Percentiles rank a stretch among this genome's conserved stretches.
phyloP scores from a whole-genome alignment of 2,888 invertebrate species.

The Malacosoma neustria region DNA sequence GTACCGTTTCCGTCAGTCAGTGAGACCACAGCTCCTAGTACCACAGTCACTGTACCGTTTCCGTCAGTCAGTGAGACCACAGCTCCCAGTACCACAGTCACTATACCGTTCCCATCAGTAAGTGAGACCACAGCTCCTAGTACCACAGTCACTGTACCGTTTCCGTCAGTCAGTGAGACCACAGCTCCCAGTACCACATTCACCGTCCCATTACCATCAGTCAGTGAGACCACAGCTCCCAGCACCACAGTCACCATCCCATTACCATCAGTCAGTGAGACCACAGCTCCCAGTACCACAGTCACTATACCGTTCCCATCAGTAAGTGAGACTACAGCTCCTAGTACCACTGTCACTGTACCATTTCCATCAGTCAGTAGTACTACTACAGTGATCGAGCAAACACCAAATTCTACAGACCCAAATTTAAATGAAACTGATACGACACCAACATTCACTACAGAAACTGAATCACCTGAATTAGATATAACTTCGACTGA shows the following conservation, averaged over 20 bases:
- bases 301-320: not conserved
- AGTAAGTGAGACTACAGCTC: not conserved
- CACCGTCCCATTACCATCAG: not conserved
- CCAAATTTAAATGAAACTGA: too few relatives aligned
- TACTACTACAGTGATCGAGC: not conserved
- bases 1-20: too few relatives aligned
- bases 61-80: too few relatives aligned
- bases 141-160: not conserved
- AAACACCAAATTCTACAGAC: too few relatives aligned
- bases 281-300: not conserved
- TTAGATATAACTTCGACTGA: not conserved
- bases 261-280: not conserved
- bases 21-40: too few relatives aligned
- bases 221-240: not conserved
- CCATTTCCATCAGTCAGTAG: not conserved
- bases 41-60: too few relatives aligned
- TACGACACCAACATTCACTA: not conserved
- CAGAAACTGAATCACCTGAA: not conserved
- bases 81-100: too few relatives aligned
- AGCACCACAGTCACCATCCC: not conserved
- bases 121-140: too few relatives aligned
- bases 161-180: not conserved
- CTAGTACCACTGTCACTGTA: constrained; percentile 1
- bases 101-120: too few relatives aligned
- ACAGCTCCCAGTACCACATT: not conserved